Evolutionary conservation across 2,797 vertebrate species (phyloP).

Genomic region (Nannoperca obscura): DNA sequence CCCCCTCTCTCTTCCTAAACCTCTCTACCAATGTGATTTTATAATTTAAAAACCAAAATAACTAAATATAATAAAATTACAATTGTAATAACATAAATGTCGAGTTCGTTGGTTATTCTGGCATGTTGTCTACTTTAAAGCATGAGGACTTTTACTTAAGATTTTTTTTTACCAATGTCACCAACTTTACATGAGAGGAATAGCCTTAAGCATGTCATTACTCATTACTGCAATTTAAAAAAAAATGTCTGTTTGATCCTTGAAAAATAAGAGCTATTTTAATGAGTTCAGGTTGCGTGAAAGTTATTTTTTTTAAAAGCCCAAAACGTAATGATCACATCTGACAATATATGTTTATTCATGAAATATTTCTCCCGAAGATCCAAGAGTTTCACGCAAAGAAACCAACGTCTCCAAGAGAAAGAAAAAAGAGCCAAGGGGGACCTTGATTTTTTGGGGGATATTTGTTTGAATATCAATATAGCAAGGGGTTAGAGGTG

Average conservation of each 20-base stretch:
- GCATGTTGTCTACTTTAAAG: background rate
- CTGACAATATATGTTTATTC: background rate
- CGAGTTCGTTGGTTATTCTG: background rate
- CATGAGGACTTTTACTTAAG: background rate
- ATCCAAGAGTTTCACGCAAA: slow-evolving; percentile 8
- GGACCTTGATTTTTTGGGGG: slow-evolving; percentile 23
- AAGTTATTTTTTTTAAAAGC: background rate
- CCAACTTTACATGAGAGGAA: background rate
- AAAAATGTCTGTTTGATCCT: background rate
- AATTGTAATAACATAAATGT: background rate
- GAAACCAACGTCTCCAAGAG: background rate
- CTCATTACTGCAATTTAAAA: background rate
- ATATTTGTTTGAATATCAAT: slow-evolving; percentile 61
- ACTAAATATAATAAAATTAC: background rate
- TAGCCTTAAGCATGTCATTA: background rate
- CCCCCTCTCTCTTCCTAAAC: slow-evolving; percentile 57
- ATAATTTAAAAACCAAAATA: slow-evolving; percentile 28
- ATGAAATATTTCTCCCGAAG: background rate
- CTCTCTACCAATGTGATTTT: slow-evolving; percentile 40
- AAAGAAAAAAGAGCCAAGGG: slow-evolving; percentile 14
- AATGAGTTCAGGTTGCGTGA: background rate
- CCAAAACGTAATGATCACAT: background rate
- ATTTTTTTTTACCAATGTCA: background rate
- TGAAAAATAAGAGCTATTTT: background rate
- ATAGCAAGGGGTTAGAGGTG: slow-evolving; percentile 68